These are phyloP conservation scores for Enteromius radiatus DNA, from an alignment of 2,797 vertebrate species.

Conservation along the genomic window DNA sequence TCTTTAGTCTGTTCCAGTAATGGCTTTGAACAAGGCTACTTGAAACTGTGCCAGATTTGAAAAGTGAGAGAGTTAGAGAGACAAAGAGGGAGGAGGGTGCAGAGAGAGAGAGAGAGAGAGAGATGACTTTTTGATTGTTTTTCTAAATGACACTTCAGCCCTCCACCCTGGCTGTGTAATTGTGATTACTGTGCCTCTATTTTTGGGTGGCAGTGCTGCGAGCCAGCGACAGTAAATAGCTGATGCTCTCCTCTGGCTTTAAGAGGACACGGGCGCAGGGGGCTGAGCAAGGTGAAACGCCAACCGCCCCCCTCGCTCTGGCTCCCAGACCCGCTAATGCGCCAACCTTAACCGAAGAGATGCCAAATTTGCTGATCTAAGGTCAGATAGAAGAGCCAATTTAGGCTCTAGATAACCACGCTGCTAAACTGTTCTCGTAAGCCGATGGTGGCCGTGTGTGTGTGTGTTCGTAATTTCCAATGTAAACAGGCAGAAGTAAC, in stretches of 20 bases:
- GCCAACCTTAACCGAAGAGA: slow-evolving; percentile 3
- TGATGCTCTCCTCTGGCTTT: slow-evolving; percentile 54
- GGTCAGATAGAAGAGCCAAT: slow-evolving; percentile 22
- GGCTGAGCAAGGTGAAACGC: slow-evolving; percentile 58
- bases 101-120: slow-evolving; percentile 46
- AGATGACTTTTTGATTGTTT: slow-evolving; percentile 68
- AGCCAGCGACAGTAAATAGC: slow-evolving; percentile 60
- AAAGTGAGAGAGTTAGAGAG: slow-evolving; percentile 39
- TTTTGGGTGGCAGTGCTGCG: slow-evolving; percentile 58
- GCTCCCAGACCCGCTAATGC: slow-evolving; percentile 38
- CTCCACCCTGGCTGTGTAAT: slow-evolving; percentile 65
- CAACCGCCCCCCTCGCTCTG: not conserved
- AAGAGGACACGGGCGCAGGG: slow-evolving; percentile 46
- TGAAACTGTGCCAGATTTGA: slow-evolving; percentile 60
- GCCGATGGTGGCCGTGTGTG: not conserved
- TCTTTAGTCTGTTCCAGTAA: slow-evolving; percentile 53
- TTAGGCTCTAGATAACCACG: slow-evolving; percentile 19
- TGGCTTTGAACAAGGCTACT: slow-evolving; percentile 59
- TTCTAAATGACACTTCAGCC: slow-evolving; percentile 70
- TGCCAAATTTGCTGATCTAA: slow-evolving; percentile 28
- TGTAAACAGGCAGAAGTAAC: slow-evolving; percentile 56
- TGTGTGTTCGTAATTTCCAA: slow-evolving; percentile 45
- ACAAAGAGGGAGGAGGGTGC: slow-evolving; percentile 28
- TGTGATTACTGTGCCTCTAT: slow-evolving; percentile 69
- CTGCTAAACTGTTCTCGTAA: not conserved